Conservation (phyloP, 2,888 invertebrate genomes). For the Eupithecia pulchellata region DNA sequence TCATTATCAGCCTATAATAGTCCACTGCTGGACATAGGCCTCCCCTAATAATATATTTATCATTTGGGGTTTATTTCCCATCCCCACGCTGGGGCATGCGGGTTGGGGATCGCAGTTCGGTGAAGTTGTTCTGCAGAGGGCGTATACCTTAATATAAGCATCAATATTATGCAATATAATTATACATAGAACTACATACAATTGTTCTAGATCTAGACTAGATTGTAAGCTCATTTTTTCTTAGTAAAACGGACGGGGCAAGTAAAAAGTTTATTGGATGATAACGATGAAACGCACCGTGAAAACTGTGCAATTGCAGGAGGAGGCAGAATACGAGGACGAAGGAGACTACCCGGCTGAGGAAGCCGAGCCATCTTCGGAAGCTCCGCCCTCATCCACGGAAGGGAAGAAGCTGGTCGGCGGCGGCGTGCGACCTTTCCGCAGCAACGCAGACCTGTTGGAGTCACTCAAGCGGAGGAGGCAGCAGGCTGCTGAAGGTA, state of each 20-base stretch:
- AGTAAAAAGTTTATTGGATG: background rate
- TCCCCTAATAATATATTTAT: too few relatives aligned
- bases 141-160: too few relatives aligned
- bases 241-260: background rate
- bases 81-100: too few relatives aligned
- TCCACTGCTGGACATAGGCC: too few relatives aligned
- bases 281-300: background rate
- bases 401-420: conserved; percentile 88
- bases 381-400: conserved; percentile 86
- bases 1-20: too few relatives aligned
- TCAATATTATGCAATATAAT: background rate
- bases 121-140: too few relatives aligned
- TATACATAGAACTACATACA: background rate
- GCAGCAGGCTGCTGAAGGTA: conserved; percentile 88
- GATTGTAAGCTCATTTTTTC: background rate
- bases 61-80: too few relatives aligned
- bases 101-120: too few relatives aligned
- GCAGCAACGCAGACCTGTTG: conserved; percentile 91
- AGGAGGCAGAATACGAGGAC: conserved; percentile 84
- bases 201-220: background rate
- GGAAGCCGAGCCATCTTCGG: conserved; percentile 81
- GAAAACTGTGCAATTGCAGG: conserved; percentile 57
- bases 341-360: conserved; percentile 80
- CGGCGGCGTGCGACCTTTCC: conserved; percentile 90
- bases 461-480: conserved; percentile 90